Base-by-base conservation (phyloP, 2,888 invertebrate genomes). In the Nycteola revayana region DNA sequence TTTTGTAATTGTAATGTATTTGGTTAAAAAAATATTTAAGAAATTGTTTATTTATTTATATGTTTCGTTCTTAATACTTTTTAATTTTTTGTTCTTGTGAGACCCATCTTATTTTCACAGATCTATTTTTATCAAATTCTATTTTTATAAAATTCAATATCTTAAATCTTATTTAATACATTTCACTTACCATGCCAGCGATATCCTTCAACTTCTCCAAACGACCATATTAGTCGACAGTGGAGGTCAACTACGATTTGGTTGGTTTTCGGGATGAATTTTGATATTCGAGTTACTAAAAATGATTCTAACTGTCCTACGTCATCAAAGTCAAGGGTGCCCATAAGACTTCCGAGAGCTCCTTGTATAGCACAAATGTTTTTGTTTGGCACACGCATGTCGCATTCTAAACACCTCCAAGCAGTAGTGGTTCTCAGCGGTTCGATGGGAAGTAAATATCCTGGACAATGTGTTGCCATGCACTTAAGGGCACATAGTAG, bases 161-260 rank as follows among this genome's bases (percentile, higher is more conserved):
- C n/a, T n/a, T n/a, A n/a, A n/a, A n/a, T n/a, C n/a, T n/a, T n/a
- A n/a, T n/a, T n/a, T n/a, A n/a, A n/a, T n/a, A n/a, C n/a, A n/a
- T 0, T 10, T 1, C 10, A 36, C 78, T 78, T 77, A 93, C 93
- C 91, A 65, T 89, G 73, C 91, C 91, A 93, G 26, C 72, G 71
- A 52, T 89, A 86, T 43, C 89, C 90, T 24, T 90, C 79, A 7
- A 70, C 65, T 52, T 92, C 89, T 20, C 93, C 93, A 38, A 92
- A 83, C 31, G 89, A 82, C 80, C 91, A 93, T 47, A 93, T 79
- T 6, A 93, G 79, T 39, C 90, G 88, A 60, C 90, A 92, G 59
- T 93, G 92, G 31, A 93, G 74, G 60, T 93, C 92, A 14, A 92
- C 68, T 29, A 90, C 84, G 26, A 92, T 89, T 68, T 93, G 91